A percentile compares a stretch with the other conserved stretches of the same genome.
Evolutionary conservation across 2,888 invertebrate species (phyloP).

Genomic region (Allophyes oxyacanthae): DNA sequence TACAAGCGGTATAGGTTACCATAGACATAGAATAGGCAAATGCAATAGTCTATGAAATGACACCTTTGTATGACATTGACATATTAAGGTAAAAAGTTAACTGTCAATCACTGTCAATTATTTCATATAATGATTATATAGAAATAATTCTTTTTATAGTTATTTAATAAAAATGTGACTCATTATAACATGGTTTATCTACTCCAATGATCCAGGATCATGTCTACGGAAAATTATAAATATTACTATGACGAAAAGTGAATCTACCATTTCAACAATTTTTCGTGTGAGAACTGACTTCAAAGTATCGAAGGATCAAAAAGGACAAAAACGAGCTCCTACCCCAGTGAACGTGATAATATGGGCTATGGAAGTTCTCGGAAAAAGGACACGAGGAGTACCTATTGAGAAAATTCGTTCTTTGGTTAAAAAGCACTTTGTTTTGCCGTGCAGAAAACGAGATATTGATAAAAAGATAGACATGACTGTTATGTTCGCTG

Average conservation of each 20-base stretch:
- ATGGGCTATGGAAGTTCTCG: constrained; percentile 72
- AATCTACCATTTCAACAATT: constrained; percentile 56
- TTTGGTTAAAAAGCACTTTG: constrained; percentile 67
- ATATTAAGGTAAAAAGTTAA: background rate
- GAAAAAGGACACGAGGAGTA: constrained; percentile 62
- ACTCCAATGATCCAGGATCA: constrained; percentile 16
- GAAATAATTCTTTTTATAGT: background rate
- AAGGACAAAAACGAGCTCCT: constrained; percentile 50
- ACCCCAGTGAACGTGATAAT: constrained; percentile 71
- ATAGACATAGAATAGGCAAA: too few species aligned
- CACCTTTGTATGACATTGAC: constrained; percentile 7
- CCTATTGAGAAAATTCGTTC: constrained; percentile 63
- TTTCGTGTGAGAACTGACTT: constrained; percentile 61
- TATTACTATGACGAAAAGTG: constrained; percentile 54
- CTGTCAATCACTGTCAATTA: constrained; percentile 3
- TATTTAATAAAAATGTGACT: constrained; percentile 15
- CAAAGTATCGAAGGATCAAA: constrained; percentile 58
- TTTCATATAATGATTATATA: background rate
- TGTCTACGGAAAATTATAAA: constrained; percentile 26
- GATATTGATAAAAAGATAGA: constrained; percentile 68
- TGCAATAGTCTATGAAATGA: too few species aligned
- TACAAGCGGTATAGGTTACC: too few species aligned
- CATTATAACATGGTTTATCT: background rate
- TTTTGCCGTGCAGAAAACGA: constrained; percentile 64
- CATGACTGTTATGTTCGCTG: constrained; percentile 63